These are phyloP conservation scores for Sturmia bella DNA, from an alignment of 2,888 invertebrate genomes.

Conservation along the genomic window DNA sequence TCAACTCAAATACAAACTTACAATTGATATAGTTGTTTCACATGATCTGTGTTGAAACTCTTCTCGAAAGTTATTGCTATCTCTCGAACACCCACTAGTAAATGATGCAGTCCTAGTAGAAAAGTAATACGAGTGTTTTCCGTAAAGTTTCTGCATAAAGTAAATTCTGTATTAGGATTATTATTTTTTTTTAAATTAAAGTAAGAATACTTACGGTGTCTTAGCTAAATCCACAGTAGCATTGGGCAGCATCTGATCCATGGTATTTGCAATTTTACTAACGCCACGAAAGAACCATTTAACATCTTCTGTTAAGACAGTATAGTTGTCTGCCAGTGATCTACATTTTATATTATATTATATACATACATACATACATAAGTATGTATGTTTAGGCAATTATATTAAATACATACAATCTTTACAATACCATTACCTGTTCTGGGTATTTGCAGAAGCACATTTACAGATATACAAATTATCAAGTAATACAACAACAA, in stretches of 20 bases:
- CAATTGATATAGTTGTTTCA: conserved; percentile 72
- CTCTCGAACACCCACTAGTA: conserved; percentile 72
- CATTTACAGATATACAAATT: conserved; percentile 1
- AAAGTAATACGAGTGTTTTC: conserved; percentile 69
- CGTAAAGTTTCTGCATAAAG: conserved; percentile 56
- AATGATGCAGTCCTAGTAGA: conserved; percentile 71
- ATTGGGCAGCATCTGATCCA: conserved; percentile 71
- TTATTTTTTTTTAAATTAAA: background rate
- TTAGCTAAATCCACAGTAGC: conserved; percentile 44
- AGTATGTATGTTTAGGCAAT: too few relatives aligned
- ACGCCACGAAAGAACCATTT: conserved; percentile 73
- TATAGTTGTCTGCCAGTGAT: conserved; percentile 61
- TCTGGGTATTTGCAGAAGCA: conserved; percentile 34
- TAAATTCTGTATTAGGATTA: background rate
- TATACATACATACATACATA: background rate
- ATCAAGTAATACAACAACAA: conserved; percentile 2
- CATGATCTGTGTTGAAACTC: conserved; percentile 72
- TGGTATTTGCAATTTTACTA: conserved; percentile 68
- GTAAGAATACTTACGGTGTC: conserved; percentile 54
- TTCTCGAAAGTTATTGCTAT: conserved; percentile 72
- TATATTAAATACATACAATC: background rate
- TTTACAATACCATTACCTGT: too few relatives aligned
- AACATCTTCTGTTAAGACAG: conserved; percentile 67
- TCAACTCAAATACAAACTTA: conserved; percentile 58
- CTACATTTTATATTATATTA: conserved; percentile 9